Base-by-base conservation (phyloP, 2,888 invertebrate genomes). In the Augochlorella aurata region DNA sequence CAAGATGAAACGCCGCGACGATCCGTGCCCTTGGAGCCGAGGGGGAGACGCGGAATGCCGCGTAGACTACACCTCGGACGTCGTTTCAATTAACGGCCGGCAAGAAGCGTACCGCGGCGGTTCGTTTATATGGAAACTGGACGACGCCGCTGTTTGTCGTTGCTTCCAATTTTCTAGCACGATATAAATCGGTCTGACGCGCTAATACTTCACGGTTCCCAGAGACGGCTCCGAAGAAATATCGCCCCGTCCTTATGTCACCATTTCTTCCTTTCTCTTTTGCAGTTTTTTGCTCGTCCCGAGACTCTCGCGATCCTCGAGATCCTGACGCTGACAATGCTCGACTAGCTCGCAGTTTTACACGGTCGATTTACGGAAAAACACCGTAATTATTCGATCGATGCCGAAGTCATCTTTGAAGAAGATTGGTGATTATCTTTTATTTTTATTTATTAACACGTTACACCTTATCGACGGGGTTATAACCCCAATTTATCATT, bases 11-110 rank as follows among this genome's bases (percentile, higher is more conserved):
- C 71, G 77, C 77, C 44, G 66, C 66, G 77, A 82, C 79, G 74
- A 85, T 88, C 83, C 82, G 49, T 85, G 86, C 58, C 69, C 54
- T 58, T 71, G 74, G 63, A 58, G 61, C 61, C 38, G 38, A 38
- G 65, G 61, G 52, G 50, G 38, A 24, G 65, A n/a, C 47, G 49
- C 45, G 58, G 76, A 76, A 75, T 81, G 58, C 49, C 21, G 67
- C 38, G 72, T 45, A 21, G 63, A 67, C 50, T 63, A 54, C 77
- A 65, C 44, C 58, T 71, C 68, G 68, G 61, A 52, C 73, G 54
- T 63, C 47, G 71, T 81, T 82, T 72, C 76, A 71, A 81, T 81
- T 66, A 80, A 72, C 69, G 14, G 45, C 12, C 38, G 12, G 50
- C 50, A 80, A 80, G 45, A 80, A 45, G 18, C 38, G 49, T 61